Evolutionary conservation across 1,140 invertebrate species (phyloP), one percentile per base, ranked within the genome.

Genomic region (Maconellicoccus hirsutus): DNA sequence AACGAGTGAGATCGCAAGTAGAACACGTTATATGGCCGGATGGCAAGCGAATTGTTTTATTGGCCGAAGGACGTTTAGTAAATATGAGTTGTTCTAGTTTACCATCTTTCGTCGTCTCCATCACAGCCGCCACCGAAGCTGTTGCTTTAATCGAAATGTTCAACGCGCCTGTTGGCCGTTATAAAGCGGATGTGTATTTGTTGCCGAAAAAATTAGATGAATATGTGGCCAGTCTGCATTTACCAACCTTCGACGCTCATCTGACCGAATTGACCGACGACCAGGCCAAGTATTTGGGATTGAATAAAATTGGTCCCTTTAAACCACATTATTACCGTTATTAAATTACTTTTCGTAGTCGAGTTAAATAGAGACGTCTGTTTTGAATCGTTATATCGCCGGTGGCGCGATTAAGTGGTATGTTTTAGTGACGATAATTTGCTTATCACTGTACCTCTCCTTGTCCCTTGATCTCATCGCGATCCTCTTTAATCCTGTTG

Each of bases 311-410:
- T 72, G 96, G 96, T 70, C 95, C 95, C 73, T 98, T 98, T 81
- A 98, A 98, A 81, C 95, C 96, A 75, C 98, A 97, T 80, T 97
- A 98, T 81, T 98, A 98, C 80, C 88, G 96, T 86, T 98, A 72
- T 69, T 72, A 7, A 71, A 52, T 33, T 33, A 33, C 29, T 12
- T 33, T 6, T 33, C 29, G 12, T 33, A 12, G n/a, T n/a, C n/a
- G n/a, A n/a, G n/a, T n/a, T n/a, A n/a, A n/a, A n/a, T n/a, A n/a
- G n/a, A n/a, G n/a, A n/a, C n/a, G n/a, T n/a, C n/a, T n/a, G n/a
- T n/a, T n/a, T n/a, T n/a, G n/a, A n/a, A n/a, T n/a, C n/a, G n/a
- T n/a, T n/a, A n/a, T n/a, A n/a, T n/a, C n/a, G n/a, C n/a, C n/a
- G n/a, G n/a, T n/a, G n/a, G n/a, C n/a, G n/a, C n/a, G n/a, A n/a